Conservation (phyloP, 1,140 invertebrate genomes). For the Bombus confusus region DNA sequence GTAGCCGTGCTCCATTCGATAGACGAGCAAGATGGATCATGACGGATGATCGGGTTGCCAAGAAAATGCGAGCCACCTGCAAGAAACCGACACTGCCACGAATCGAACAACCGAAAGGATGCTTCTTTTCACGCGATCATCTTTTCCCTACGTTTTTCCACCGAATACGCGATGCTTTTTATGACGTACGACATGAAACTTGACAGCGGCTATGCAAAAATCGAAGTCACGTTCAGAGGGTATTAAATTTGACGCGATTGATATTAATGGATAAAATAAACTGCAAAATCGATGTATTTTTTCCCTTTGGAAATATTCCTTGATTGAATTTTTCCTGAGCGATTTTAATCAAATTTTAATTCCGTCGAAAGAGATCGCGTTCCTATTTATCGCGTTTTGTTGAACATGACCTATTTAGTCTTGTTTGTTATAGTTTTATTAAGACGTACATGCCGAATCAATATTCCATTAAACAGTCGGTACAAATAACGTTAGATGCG, state of each 20-base stretch:
- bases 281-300: too few relatives aligned
- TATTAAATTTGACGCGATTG: not conserved
- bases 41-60: conserved; percentile 63
- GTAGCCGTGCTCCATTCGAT: conserved; percentile 43
- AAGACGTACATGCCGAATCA: not conserved
- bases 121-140: conserved; percentile 22
- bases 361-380: too few relatives aligned
- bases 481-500: not conserved
- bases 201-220: conserved; percentile 16
- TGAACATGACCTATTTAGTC: not conserved
- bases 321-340: not conserved
- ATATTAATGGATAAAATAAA: not conserved
- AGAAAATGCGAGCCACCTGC: conserved; percentile 6
- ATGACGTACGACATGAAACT: not conserved
- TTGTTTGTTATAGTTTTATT: not conserved
- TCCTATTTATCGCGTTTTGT: not conserved
- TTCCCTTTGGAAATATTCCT: not conserved
- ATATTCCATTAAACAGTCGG: not conserved
- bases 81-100: conserved; percentile 34
- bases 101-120: conserved; percentile 36
- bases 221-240: not conserved
- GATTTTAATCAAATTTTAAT: conserved; percentile 1
- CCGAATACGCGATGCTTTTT: not conserved
- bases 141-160: not conserved
- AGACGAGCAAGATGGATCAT: conserved; percentile 69